Evolutionary conservation across 2,888 invertebrate species (phyloP), one percentile per base, ranked within the genome.

Genomic region (Drosophila picticornis): DNA sequence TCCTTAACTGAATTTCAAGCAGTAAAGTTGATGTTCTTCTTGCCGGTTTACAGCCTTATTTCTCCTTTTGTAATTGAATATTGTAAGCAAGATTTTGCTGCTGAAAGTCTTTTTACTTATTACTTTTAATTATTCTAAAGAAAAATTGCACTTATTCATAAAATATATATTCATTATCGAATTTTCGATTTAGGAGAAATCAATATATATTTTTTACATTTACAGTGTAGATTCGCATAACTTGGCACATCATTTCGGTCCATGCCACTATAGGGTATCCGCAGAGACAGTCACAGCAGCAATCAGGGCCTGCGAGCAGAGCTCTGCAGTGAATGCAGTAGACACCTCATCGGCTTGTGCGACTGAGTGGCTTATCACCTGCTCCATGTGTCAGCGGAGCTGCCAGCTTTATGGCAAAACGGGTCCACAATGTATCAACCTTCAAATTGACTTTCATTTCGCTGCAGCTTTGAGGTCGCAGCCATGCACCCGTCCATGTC

Each of bases 371-470:
- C 89, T 89, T 86, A 87, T 89, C 85, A 81, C 77, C 89, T 84
- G 80, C 60, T 76, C 76, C 72, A 77, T 81, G 79, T 83, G 86
- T 84, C 84, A 84, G 72, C 86, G 75, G 68, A 72, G 67, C 75
- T 83, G 80, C 72, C 84, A 88, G 74, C 64, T 80, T 75, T 74
- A 60, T 67, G 67, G 71, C 75, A 75, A 79, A 79, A 72, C 80
- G 79, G 72, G 66, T 57, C 75, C 64, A 70, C 84, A 75, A 81
- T 86, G 89, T 89, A 89, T 86, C 90, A 86, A 82, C 84, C 84
- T 84, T 89, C 69, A 84, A 87, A 86, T 86, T 86, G 85, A 86
- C 89, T 86, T 86, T 86, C 82, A 78, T 87, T 89, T 75, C 61
- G 84, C 25, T 72, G 84, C 77, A 87, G 89, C 89, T 87, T 87